These are phyloP conservation scores for Parapristionchus giblindavisi DNA, from an alignment of 2,888 invertebrate species.

Conservation along the genomic window DNA sequence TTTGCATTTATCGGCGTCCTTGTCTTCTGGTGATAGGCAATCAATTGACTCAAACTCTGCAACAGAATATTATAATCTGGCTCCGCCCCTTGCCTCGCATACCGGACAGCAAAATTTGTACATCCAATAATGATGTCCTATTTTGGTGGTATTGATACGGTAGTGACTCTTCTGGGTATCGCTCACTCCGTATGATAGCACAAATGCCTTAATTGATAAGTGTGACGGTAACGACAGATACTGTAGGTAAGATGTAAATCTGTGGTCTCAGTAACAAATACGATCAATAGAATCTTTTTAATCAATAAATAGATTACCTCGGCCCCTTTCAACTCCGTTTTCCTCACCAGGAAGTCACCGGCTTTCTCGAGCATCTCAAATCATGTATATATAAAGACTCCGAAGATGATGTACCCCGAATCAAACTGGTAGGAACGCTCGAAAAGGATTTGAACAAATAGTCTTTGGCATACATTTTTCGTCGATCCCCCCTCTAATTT, in stretches of 20 bases:
- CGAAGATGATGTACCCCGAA: no score
- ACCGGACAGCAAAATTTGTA: conserved; percentile 54
- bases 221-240: no score
- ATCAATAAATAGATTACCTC: conserved; percentile 36
- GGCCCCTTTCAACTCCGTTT: conserved; percentile 43
- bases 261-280: no score
- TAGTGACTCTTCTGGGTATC: conserved; percentile 25
- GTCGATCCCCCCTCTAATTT: no score
- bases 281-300: no score
- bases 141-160: conserved; percentile 46
- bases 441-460: no score
- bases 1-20: conserved; percentile 44
- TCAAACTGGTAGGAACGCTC: no score
- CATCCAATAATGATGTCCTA: conserved; percentile 45
- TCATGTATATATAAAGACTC: no score
- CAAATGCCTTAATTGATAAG: conserved; percentile 42
- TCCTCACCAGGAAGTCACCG: conserved; percentile 51
- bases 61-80: no score
- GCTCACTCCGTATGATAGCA: conserved; percentile 40
- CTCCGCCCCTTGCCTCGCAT: conserved; percentile 1
- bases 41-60: conserved; percentile 52
- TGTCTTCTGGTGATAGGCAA: conserved; percentile 51
- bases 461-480: no score
- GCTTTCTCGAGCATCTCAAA: conserved; percentile 35
- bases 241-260: no score